Evolutionary conservation across 2,113 vertebrate species (phyloP).

Genomic region (Glaucomys volans): DNA sequence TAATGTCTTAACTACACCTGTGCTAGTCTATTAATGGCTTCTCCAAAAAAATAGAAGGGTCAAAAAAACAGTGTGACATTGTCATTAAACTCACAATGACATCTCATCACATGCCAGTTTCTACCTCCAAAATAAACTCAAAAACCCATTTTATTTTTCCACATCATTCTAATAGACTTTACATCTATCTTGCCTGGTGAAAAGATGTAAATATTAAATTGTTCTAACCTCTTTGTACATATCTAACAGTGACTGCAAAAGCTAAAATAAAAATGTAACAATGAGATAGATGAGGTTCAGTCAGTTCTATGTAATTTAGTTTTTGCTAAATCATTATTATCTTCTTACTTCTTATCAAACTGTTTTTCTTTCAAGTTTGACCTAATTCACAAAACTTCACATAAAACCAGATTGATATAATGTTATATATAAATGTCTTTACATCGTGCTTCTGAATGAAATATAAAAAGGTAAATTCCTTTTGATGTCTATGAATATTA

Average conservation of each 20-base stretch:
- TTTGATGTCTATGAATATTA: constrained; percentile 40
- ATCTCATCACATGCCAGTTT: not conserved
- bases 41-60: not conserved
- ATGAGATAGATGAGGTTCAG: constrained; percentile 69
- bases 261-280: constrained; percentile 55
- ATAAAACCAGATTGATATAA: constrained; percentile 8
- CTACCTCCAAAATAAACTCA: not conserved
- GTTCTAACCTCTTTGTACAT: constrained; percentile 76
- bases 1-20: not conserved
- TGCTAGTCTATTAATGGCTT: not conserved
- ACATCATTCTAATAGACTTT: not conserved
- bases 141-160: not conserved
- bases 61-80: not conserved
- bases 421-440: constrained; percentile 22
- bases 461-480: constrained; percentile 27
- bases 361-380: constrained; percentile 52
- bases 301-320: constrained; percentile 59
- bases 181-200: not conserved
- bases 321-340: constrained; percentile 64
- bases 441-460: not conserved
- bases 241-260: constrained; percentile 71
- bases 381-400: constrained; percentile 44
- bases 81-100: not conserved
- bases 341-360: constrained; percentile 31
- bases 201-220: constrained; percentile 5